Percentiles rank a stretch among this genome's conserved stretches.
Evolutionary conservation across 30 jellyfish, hydroid and myxozoan species (phyloP).

Genomic region (Turritopsis dohrnii): DNA sequence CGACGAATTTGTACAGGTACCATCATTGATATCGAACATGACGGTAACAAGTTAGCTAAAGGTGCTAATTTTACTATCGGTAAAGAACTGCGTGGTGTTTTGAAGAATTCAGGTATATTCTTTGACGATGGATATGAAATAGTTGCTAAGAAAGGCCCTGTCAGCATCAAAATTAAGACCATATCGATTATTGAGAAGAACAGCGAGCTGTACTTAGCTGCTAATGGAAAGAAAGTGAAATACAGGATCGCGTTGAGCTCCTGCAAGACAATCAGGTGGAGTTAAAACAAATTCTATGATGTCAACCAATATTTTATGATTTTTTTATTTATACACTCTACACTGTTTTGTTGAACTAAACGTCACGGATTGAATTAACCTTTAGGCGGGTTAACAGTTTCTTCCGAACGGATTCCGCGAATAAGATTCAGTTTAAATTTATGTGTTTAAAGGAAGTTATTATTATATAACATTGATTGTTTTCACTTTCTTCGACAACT

Average conservation of each 20-base stretch:
- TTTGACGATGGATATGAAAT: conserved; percentile 50
- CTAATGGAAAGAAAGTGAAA: conserved; percentile 59
- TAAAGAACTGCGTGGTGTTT: conserved; percentile 40
- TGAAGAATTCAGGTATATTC: background rate
- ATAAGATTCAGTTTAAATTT: too few relatives aligned
- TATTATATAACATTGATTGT: too few relatives aligned
- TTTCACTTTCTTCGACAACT: too few relatives aligned
- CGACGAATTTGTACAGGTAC: conserved; percentile 62
- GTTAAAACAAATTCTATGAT: background rate
- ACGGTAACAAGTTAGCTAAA: conserved; percentile 66
- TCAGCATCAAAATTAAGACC: conserved; percentile 36
- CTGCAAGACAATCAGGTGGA: conserved; percentile 52
- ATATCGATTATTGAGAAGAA: conserved; percentile 46
- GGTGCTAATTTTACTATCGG: conserved; percentile 68
- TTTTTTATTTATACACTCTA: background rate
- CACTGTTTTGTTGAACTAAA: too few relatives aligned
- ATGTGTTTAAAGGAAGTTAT: too few relatives aligned
- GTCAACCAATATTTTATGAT: background rate
- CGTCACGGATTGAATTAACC: too few relatives aligned
- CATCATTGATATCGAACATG: conserved; percentile 49
- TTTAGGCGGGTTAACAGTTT: too few relatives aligned
- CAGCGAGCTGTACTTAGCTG: conserved; percentile 50
- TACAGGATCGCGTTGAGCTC: conserved; percentile 63
- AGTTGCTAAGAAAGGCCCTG: conserved; percentile 80
- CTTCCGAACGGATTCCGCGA: too few relatives aligned